Evolutionary conservation across 2,888 invertebrate genomes (phyloP).

Genomic region (Acrobasis consociella): DNA sequence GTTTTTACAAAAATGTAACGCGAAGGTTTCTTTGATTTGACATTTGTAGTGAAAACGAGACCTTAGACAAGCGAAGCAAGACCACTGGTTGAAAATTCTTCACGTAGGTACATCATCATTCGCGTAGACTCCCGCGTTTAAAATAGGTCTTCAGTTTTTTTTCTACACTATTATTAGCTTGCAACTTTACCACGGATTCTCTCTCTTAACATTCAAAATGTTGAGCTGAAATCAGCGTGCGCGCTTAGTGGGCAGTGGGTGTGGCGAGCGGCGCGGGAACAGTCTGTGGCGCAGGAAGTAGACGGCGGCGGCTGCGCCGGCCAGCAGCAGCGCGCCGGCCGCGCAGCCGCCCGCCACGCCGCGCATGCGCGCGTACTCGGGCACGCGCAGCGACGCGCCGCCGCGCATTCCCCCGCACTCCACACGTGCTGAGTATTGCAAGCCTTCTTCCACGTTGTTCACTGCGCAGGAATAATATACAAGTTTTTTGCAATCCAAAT

Average conservation of each 20-base stretch:
- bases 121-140: too few relatives aligned
- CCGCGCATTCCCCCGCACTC: conserved; percentile 86
- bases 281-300: conserved; percentile 62
- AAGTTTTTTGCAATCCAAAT: too few relatives aligned
- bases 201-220: background rate
- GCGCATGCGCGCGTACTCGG: conserved; percentile 87
- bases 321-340: conserved; percentile 86
- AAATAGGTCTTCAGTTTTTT: background rate
- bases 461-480: conserved; percentile 76
- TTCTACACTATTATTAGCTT: background rate
- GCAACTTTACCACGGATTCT: too few relatives aligned
- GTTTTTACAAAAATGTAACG: too few relatives aligned
- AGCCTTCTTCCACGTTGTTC: conserved; percentile 87
- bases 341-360: conserved; percentile 88
- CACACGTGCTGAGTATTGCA: conserved; percentile 89
- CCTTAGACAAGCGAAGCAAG: too few relatives aligned
- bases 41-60: too few relatives aligned
- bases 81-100: too few relatives aligned
- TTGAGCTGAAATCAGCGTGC: conserved; percentile 36
- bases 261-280: conserved; percentile 34
- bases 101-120: too few relatives aligned
- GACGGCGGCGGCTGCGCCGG: conserved; percentile 84
- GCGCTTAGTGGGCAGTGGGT: conserved; percentile 40
- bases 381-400: conserved; percentile 85
- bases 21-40: too few relatives aligned